phyloP scores from a whole-genome alignment of 2,113 vertebrate genomes.

The Tetrax tetrax region DNA sequence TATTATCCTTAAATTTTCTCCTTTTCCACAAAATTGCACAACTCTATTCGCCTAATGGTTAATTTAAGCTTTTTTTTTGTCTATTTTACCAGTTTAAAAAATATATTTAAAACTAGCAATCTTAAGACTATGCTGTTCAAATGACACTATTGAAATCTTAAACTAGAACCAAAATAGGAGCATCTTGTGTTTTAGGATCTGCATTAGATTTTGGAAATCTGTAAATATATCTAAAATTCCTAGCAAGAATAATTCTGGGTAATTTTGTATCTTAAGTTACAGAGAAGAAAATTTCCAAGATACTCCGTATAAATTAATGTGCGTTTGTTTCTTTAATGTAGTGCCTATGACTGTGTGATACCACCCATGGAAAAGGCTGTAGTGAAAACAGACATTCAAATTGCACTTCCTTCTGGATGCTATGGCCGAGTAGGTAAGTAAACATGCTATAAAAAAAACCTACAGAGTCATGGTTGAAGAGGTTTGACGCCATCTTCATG shows the following conservation, averaged over 20 bases:
- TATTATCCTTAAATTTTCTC: not conserved
- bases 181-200: not conserved
- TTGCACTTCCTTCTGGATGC: slow-evolving; percentile 88
- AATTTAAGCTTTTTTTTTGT: not conserved
- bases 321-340: slow-evolving; percentile 40
- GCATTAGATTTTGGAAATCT: not conserved
- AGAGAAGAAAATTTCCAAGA: not conserved
- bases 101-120: not conserved
- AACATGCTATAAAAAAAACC: not conserved
- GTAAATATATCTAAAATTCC: not conserved
- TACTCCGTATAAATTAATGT: not conserved
- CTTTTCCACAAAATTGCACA: not conserved
- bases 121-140: not conserved
- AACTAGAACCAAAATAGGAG: not conserved
- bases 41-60: not conserved
- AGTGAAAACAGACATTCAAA: slow-evolving; percentile 96
- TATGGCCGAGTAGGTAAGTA: slow-evolving; percentile 95
- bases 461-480: not conserved
- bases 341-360: slow-evolving; percentile 90
- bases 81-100: not conserved
- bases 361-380: slow-evolving; percentile 87
- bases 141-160: not conserved
- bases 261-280: not conserved
- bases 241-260: not conserved
- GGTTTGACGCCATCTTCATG: not conserved